Base-by-base conservation (phyloP, 2,113 vertebrate genomes). In the Nyctibius bracteatus region DNA sequence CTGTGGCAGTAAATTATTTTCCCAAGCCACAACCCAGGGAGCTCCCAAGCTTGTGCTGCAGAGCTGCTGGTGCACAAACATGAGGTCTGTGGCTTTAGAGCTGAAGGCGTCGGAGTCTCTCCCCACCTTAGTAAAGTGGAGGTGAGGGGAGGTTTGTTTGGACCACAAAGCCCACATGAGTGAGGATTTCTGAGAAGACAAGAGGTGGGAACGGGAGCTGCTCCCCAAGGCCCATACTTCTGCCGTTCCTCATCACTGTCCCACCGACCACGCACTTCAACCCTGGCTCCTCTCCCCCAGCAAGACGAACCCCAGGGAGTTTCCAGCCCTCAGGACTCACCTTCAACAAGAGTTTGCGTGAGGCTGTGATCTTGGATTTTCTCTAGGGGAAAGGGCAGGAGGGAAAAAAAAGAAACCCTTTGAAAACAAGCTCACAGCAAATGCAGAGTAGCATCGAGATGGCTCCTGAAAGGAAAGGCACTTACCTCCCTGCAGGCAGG, bases 331-430 rank as follows among this genome's bases (percentile, higher is more conserved):
- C 28, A 39, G 90, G 85, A 95, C 95, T 98, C 90, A 99, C 99
- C 99, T 99, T 99, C 61, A 99, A 97, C 97, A 99, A 54, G 84
- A 99, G 98, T 89, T 99, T 99, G 91, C 99, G 98, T 24, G 99
- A 99, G 54, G 99, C 99, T 33, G 99, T 98, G 96, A 99, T 99
- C 98, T 99, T 99, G 96, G 99, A 97, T 97, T 99, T 99, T 92
- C 98, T 98, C 98, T 99, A 47, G 81, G 83, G 85, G 82, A 86
- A 75, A 88, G 63, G 68, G 66, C 55, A 93, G 61, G 81, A n/a
- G n/a, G 16, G 23, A 15, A 37, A 25, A 23, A 52, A 81, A 47
- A 39, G 46, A 55, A 13, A 33, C 33, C 27, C 44, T 74, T 92
- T 82, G 81, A 90, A 92, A 92, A 80, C 65, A 88, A 88, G 24